These are phyloP conservation scores for Eulemur macaco DNA, from an alignment of 2,113 vertebrate species.

Conservation along the genomic window DNA sequence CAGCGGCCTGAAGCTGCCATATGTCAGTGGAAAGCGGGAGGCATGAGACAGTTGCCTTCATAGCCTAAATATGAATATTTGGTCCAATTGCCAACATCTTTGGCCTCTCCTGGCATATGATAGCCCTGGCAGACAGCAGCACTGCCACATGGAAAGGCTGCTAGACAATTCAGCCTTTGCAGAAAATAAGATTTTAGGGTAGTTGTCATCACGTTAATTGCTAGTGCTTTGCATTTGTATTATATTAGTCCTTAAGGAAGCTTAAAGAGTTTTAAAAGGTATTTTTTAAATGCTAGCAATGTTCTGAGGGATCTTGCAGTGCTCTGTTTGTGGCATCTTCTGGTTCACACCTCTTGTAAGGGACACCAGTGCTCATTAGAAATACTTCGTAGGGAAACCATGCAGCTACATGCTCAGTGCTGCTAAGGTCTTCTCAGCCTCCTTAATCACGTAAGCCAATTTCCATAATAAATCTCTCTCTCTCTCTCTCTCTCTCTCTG, in stretches of 20 bases:
- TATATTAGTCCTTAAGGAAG: neutral
- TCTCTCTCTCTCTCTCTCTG: neutral
- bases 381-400: neutral
- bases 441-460: neutral
- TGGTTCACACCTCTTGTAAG: neutral
- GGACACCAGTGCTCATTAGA: accelerated
- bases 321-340: neutral
- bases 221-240: neutral
- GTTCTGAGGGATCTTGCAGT: neutral
- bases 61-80: constrained; percentile 10
- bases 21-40: neutral
- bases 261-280: neutral
- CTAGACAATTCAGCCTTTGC: neutral
- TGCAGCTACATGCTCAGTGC: accelerated
- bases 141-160: neutral
- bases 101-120: neutral
- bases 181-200: neutral
- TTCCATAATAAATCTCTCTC: neutral
- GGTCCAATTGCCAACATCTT: neutral
- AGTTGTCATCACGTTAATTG: neutral
- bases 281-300: neutral
- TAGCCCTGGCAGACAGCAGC: neutral
- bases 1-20: neutral
- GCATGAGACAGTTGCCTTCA: neutral
- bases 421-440: neutral